phyloP scores from a whole-genome alignment of 2,888 invertebrate genomes.

The Callinectes sapidus region DNA sequence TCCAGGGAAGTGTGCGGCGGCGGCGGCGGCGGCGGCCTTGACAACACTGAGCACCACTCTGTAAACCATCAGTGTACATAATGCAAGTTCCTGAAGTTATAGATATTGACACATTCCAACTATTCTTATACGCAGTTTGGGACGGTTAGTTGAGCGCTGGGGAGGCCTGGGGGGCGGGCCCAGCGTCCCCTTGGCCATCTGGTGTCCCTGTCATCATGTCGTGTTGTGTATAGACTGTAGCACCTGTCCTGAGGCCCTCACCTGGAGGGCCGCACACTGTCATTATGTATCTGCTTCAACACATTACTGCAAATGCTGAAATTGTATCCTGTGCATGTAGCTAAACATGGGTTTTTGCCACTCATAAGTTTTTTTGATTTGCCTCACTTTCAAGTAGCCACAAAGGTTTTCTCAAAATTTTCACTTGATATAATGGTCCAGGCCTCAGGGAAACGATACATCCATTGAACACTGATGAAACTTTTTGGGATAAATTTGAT shows the following conservation, averaged over 20 bases:
- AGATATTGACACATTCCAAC: conserved; percentile 33
- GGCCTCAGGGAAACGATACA: conserved; percentile 14
- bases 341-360: conserved; percentile 36
- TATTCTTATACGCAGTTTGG: conserved; percentile 33
- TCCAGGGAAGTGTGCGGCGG: background rate
- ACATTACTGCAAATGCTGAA: conserved; percentile 37
- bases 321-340: conserved; percentile 37
- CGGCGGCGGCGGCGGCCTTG: background rate
- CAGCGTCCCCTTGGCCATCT: background rate
- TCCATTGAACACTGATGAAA: conserved; percentile 11
- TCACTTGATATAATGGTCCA: conserved; percentile 20
- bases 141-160: background rate
- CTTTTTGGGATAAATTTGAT: conserved; percentile 24
- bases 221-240: conserved; percentile 37
- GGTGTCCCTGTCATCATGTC: conserved; percentile 22
- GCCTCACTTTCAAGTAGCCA: conserved; percentile 37
- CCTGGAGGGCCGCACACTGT: conserved; percentile 37
- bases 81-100: conserved; percentile 28
- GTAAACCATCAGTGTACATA: conserved; percentile 29
- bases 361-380: conserved; percentile 35
- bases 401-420: conserved; percentile 37
- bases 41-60: conserved; percentile 18
- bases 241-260: conserved; percentile 35
- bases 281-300: conserved; percentile 37
- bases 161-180: background rate